Base-by-base conservation (phyloP, 2,888 invertebrate genomes). In the Pseudococcus jackbeardsleyi region DNA sequence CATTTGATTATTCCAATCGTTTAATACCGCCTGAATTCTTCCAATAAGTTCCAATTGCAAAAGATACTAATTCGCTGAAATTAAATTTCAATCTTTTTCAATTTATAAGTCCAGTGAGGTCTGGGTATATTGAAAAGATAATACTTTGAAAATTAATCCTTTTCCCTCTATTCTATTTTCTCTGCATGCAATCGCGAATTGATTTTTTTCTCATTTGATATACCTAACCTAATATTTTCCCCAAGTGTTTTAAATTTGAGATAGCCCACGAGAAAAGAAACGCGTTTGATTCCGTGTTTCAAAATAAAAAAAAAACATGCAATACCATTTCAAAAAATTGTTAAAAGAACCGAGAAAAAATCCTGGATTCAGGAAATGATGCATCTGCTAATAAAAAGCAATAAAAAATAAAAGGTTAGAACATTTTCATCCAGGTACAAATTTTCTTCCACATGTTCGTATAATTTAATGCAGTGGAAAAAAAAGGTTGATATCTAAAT, bases 51-150 rank as follows among this genome's bases (percentile, higher is more conserved):
- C 4, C 12, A n/a, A 54, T 54, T 1, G 54, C 54, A n/a, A n/a
- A n/a, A 6, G 54, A 54, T n/a, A n/a, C 54, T 17, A 54, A 54
- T 54, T 15, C n/a, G 54, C 6, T 54, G 54, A 54, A 54, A 54
- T 54, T 54, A 54, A 54, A 54, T 54, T 54, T 54, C n/a, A 54
- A n/a, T 54, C 54, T 54, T 54, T 54, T 54, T n/a, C 54, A 54
- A 54, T 54, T 54, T n/a, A 54, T n/a, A 8, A 50, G 48, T 50
- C 48, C 48, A 15, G 15, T 50, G 15, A 50, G 11, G 15, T 15
- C 48, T 50, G 11, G 48, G 48, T n/a, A 54, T 54, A 54, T 54
- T 54, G 17, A n/a, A 5, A 8, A 54, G 54, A n/a, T 54, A 54
- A 54, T 54, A 54, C n/a, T 54, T 54, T n/a, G n/a, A 54, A n/a